These are phyloP conservation scores for Haliclona indistincta DNA, from an alignment of 37 sponge, comb jelly and placozoan genomes.

Conservation along the genomic window DNA sequence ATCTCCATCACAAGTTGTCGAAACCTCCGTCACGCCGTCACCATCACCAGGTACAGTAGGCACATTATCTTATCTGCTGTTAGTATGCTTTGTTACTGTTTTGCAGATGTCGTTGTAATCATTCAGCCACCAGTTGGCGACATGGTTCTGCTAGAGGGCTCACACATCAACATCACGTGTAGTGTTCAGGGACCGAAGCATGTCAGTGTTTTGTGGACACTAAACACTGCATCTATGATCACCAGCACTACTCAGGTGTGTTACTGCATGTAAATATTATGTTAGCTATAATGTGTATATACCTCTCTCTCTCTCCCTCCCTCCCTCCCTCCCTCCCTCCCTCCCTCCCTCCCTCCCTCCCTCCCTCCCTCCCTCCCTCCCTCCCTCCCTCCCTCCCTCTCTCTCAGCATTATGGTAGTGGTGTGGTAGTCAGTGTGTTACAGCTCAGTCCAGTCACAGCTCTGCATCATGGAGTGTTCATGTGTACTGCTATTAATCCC, in stretches of 20 bases:
- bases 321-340: conserved; percentile 31
- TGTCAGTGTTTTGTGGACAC: background rate
- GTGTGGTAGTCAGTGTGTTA: background rate
- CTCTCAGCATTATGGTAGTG: background rate
- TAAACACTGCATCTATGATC: too few species aligned
- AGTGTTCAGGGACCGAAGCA: background rate
- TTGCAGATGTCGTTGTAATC: too few species aligned
- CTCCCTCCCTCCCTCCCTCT: conserved; percentile 6
- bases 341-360: conserved; percentile 3
- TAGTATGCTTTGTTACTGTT: too few species aligned
- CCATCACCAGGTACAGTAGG: too few species aligned
- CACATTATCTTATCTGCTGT: too few species aligned
- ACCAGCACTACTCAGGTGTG: too few species aligned
- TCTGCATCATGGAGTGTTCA: background rate
- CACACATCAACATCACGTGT: background rate
- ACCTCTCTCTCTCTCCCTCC: conserved; percentile 21
- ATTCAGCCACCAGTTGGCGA: too few species aligned
- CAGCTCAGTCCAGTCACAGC: background rate
- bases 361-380: background rate
- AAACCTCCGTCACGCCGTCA: background rate
- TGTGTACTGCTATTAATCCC: background rate
- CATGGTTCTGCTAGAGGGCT: background rate
- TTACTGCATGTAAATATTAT: too few species aligned
- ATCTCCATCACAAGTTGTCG: background rate
- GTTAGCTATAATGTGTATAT: too few species aligned